phyloP scores from a whole-genome alignment of 2,888 invertebrate species.

The Harpalus rubripes region DNA sequence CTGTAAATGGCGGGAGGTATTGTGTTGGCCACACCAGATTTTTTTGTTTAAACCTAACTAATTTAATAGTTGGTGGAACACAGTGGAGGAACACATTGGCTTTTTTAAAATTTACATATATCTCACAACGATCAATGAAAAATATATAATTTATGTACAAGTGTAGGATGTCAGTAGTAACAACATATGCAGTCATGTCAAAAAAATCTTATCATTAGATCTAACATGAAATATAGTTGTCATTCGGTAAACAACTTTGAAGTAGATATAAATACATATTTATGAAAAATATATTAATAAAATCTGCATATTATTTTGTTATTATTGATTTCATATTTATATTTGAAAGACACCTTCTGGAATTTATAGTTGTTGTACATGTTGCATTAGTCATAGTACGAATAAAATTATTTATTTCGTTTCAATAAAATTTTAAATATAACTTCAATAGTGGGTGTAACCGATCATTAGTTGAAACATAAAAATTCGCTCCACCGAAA shows the following conservation, averaged over 20 bases:
- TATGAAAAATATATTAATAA: not conserved
- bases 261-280: not conserved
- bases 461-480: not conserved
- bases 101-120: no score
- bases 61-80: no score
- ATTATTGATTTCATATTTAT: not conserved
- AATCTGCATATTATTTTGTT: not conserved
- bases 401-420: not conserved
- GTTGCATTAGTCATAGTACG: not conserved
- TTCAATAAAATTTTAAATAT: not conserved
- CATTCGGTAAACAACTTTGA: not conserved
- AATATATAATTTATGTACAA: not conserved
- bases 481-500: conserved; percentile 33
- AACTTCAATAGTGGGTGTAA: not conserved
- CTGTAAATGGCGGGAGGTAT: no score
- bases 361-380: no score
- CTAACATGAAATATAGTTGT: not conserved
- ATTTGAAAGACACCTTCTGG: not conserved
- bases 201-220: not conserved
- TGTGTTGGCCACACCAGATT: no score
- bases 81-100: no score
- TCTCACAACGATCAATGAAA: not conserved
- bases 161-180: not conserved
- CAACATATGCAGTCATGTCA: not conserved
- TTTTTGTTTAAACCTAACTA: no score